Percentiles rank a stretch among this genome's conserved stretches.
phyloP scores from a whole-genome alignment of 1,140 invertebrate genomes.

The Micrasema minimum region DNA sequence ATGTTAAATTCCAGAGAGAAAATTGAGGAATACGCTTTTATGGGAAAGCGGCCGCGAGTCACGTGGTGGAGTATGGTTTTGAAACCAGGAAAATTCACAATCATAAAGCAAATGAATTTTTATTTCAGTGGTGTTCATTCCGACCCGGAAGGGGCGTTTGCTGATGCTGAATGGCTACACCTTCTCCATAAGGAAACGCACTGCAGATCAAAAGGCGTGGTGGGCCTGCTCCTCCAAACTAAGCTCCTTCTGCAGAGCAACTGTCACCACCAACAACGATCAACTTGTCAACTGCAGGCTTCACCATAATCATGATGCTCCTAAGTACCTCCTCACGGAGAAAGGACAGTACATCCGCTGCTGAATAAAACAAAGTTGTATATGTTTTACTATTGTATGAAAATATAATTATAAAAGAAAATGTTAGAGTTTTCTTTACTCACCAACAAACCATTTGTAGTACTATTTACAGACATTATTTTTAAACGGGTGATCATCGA shows the following conservation, averaged over 20 bases:
- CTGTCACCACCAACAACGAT: not conserved
- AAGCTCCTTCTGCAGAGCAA: not conserved
- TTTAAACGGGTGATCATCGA: too few species aligned
- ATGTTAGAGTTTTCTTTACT: too few species aligned
- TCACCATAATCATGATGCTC: constrained; percentile 1
- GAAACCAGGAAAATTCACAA: too few species aligned
- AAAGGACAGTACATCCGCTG: not conserved
- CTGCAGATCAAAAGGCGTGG: not conserved
- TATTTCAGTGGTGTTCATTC: constrained; percentile 10
- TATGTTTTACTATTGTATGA: too few species aligned
- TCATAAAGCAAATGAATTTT: too few species aligned
- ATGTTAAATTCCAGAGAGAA: too few species aligned
- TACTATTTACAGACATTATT: too few species aligned
- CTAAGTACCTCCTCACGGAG: not conserved
- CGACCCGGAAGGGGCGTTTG: constrained; percentile 12
- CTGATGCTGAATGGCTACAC: constrained; percentile 16
- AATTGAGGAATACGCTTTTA: too few species aligned
- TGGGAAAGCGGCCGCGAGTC: too few species aligned
- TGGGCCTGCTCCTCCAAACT: constrained; percentile 28
- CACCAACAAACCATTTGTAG: too few species aligned
- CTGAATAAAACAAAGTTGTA: not conserved
- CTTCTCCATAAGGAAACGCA: not conserved
- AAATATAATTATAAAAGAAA: too few species aligned
- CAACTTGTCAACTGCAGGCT: not conserved
- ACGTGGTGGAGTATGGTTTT: too few species aligned